phyloP scores from a whole-genome alignment of 2,888 invertebrate species.

The Pterostichus madidus region DNA sequence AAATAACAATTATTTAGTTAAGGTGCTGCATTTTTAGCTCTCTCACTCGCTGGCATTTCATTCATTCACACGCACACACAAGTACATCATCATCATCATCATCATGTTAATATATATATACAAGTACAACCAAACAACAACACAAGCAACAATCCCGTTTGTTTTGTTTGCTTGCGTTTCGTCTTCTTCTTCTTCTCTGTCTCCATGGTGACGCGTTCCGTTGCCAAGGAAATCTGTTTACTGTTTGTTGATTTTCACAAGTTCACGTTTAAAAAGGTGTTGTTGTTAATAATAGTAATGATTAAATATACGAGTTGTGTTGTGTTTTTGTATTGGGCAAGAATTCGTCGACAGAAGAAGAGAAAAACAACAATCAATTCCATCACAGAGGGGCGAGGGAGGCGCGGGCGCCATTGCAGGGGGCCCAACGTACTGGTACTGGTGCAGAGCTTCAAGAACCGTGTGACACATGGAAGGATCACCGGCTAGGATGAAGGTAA shows the following conservation, averaged over 20 bases:
- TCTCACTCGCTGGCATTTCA: not conserved
- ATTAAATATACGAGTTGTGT: not conserved
- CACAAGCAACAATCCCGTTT: not conserved
- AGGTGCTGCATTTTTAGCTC: not conserved
- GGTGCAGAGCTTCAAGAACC: not conserved
- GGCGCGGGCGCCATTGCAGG: not conserved
- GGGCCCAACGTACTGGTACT: not conserved
- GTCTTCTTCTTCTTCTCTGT: not conserved
- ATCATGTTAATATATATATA: slow-evolving; percentile 22
- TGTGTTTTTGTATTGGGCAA: slow-evolving; percentile 4
- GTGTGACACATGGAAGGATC: not conserved
- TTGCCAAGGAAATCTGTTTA: not conserved
- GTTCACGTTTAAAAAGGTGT: slow-evolving; percentile 5
- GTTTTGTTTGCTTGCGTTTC: not conserved
- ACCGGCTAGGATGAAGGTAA: not conserved
- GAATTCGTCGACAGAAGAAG: not conserved
- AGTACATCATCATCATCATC: not conserved
- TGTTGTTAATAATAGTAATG: not conserved
- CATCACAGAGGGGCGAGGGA: slow-evolving; percentile 42
- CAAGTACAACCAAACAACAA: not conserved
- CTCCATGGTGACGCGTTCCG: not conserved
- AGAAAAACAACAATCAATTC: slow-evolving; percentile 50
- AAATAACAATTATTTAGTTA: slow-evolving; percentile 57
- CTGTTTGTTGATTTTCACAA: not conserved
- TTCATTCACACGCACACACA: slow-evolving; percentile 4